Conservation (phyloP, 2,888 invertebrate species). For the Cryptocephalus moraei region DNA sequence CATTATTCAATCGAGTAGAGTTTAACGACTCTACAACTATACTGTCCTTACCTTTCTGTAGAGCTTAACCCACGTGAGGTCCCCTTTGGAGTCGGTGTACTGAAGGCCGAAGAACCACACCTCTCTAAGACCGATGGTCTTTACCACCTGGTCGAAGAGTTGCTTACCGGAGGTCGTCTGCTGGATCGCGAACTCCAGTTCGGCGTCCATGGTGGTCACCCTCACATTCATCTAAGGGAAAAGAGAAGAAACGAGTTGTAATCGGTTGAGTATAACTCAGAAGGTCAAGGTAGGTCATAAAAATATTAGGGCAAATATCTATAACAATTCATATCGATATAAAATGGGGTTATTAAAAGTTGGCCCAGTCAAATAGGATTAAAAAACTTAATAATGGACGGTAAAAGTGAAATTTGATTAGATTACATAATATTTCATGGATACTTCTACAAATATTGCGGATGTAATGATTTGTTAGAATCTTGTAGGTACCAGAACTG, state of each 20-base stretch:
- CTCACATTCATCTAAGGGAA: conserved; percentile 89
- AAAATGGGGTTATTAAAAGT: too few species aligned
- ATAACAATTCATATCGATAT: background rate
- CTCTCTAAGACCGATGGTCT: conserved; percentile 97
- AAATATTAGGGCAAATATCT: background rate
- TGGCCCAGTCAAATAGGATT: too few species aligned
- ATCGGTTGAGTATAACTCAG: too few species aligned
- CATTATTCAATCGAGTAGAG: too few species aligned
- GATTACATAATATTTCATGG: too few species aligned
- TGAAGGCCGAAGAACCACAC: conserved; percentile 99
- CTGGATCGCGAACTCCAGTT: conserved; percentile 99
- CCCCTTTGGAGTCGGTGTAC: conserved; percentile 97
- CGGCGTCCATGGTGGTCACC: conserved; percentile 99
- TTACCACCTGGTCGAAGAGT: conserved; percentile 99
- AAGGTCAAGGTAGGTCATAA: background rate
- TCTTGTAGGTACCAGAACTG: too few species aligned
- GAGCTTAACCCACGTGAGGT: conserved; percentile 96
- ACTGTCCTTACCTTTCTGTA: conserved; percentile 86
- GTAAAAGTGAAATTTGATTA: too few species aligned
- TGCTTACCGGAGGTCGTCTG: conserved; percentile 99
- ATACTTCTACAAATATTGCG: too few species aligned
- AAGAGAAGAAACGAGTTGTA: background rate
- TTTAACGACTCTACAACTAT: too few species aligned
- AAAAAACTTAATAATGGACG: too few species aligned
- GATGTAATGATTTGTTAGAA: too few species aligned